Conservation (phyloP, 2,113 vertebrate genomes). For the Heloderma charlesbogerti region DNA sequence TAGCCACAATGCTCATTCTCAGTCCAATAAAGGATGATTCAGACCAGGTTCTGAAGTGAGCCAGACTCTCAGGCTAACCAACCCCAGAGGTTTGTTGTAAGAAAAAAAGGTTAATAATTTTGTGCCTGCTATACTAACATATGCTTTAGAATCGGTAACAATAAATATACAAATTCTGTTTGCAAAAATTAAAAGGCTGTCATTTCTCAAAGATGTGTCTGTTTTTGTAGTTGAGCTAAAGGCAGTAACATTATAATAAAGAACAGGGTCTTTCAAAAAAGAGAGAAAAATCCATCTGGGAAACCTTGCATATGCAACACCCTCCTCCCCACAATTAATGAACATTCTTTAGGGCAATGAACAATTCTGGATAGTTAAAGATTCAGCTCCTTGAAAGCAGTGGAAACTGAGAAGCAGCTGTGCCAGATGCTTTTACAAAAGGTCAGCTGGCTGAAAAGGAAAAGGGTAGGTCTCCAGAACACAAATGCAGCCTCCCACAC, state of each 20-base stretch:
- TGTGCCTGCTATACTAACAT: neutral
- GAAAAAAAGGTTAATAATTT: neutral
- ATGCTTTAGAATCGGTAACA: neutral
- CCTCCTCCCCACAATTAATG: neutral
- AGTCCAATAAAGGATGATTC: neutral
- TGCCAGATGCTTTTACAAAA: neutral
- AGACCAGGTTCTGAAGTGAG: neutral
- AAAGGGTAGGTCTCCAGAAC: neutral
- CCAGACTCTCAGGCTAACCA: neutral
- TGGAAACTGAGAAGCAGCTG: neutral
- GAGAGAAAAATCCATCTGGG: neutral
- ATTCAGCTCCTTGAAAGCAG: neutral
- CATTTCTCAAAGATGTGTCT: neutral
- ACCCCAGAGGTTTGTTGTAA: neutral
- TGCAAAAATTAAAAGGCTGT: neutral
- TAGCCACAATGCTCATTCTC: neutral
- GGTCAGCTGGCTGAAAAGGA: neutral
- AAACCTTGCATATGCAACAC: neutral
- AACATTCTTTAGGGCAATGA: neutral
- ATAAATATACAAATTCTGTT: neutral
- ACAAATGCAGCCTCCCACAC: neutral
- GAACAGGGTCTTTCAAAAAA: neutral
- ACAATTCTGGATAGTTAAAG: neutral
- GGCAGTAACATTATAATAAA: neutral
- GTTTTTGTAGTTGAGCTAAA: rapidly evolving